These are phyloP conservation scores for Gortyna flavago DNA, from an alignment of 2,888 invertebrate species.

Conservation along the genomic window DNA sequence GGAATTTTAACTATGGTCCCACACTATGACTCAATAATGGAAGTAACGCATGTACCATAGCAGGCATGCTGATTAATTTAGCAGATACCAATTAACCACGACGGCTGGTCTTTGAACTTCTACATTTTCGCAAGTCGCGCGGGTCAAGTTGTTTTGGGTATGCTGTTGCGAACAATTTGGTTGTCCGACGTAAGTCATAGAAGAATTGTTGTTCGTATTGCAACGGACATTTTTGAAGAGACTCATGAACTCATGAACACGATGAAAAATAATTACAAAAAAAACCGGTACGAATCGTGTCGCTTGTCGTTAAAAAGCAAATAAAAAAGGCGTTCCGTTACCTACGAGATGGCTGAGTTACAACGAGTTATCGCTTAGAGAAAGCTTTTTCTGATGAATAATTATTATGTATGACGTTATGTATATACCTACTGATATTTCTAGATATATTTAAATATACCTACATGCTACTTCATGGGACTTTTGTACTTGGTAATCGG, in stretches of 20 bases:
- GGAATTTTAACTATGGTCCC: constrained; percentile 37
- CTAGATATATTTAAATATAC: background rate
- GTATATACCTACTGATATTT: background rate
- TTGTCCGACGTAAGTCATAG: constrained; percentile 32
- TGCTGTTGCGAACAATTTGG: constrained; percentile 31
- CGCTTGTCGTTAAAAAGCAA: constrained; percentile 8
- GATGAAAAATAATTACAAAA: background rate
- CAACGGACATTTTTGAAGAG: background rate
- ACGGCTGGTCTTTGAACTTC: constrained; percentile 33
- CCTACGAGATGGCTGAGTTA: background rate
- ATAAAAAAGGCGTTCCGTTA: constrained; percentile 22
- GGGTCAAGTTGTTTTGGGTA: constrained; percentile 41
- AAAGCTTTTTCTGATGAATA: background rate
- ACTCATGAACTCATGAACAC: background rate
- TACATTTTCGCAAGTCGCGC: constrained; percentile 14
- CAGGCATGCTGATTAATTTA: constrained; percentile 59
- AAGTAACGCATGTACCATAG: constrained; percentile 48
- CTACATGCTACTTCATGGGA: background rate
- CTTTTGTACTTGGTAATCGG: background rate
- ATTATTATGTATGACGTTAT: background rate
- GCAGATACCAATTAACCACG: constrained; percentile 56
- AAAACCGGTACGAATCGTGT: constrained; percentile 25
- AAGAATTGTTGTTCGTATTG: constrained; percentile 7
- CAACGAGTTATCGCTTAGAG: background rate
- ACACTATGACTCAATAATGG: constrained; percentile 60